Evolutionary conservation across 2,888 invertebrate genomes (phyloP).

Genomic region (Eristalis pertinax): DNA sequence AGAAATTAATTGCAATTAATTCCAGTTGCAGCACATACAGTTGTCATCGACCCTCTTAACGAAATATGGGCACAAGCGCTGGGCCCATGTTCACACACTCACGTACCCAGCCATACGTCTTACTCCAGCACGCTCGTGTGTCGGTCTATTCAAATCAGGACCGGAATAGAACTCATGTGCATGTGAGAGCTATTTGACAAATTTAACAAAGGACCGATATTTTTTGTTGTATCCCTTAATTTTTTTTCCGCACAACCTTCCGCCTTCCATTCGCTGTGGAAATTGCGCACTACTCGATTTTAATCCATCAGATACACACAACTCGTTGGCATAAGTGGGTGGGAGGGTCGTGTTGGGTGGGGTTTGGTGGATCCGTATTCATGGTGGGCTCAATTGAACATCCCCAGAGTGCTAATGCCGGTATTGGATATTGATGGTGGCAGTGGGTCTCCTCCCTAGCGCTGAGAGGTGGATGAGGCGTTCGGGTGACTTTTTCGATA

Average conservation of each 20-base stretch:
- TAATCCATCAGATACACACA: constrained; percentile 58
- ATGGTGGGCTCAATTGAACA: constrained; percentile 24
- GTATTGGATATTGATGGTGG: background rate
- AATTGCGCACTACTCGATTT: constrained; percentile 58
- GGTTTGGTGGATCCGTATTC: constrained; percentile 23
- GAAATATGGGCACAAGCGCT: background rate
- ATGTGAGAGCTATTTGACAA: constrained; percentile 37
- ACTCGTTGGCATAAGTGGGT: constrained; percentile 41
- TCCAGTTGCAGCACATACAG: constrained; percentile 31
- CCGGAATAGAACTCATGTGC: constrained; percentile 9
- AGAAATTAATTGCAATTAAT: constrained; percentile 71
- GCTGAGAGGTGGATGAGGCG: background rate
- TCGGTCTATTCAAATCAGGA: constrained; percentile 46
- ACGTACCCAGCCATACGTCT: background rate
- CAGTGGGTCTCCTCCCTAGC: background rate
- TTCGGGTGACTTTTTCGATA: constrained; percentile 57
- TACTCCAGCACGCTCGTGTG: background rate
- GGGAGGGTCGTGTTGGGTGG: background rate
- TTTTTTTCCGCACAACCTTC: constrained; percentile 9
- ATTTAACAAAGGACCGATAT: constrained; percentile 50
- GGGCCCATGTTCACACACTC: background rate
- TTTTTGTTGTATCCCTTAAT: constrained; percentile 15
- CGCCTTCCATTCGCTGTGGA: constrained; percentile 24
- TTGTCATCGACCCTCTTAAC: constrained; percentile 23
- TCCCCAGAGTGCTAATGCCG: constrained; percentile 20